Evolutionary conservation across 64 coral and sea anemone genomes (phyloP).

Genomic region (Porites lutea): DNA sequence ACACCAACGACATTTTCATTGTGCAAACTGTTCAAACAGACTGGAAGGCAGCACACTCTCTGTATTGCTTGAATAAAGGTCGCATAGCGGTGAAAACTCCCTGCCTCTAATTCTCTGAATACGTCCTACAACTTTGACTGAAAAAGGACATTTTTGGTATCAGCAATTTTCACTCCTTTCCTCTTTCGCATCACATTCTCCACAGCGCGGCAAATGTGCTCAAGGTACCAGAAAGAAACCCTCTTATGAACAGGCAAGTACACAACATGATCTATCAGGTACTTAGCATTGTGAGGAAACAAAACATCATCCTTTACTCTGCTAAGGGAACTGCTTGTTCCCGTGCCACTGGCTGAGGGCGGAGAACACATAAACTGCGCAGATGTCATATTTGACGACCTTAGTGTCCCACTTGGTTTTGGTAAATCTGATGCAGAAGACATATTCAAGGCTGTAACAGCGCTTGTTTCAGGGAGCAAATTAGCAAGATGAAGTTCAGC

Average conservation of each 20-base stretch:
- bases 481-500: not conserved
- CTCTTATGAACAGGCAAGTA: slow-evolving; percentile 73
- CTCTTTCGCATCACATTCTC: slow-evolving; percentile 76
- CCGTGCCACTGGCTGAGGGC: not conserved
- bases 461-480: not conserved
- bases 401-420: not conserved
- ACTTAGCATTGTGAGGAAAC: slow-evolving; percentile 77
- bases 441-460: not conserved
- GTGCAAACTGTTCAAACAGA: no score
- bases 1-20: no score
- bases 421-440: not conserved
- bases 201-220: slow-evolving; percentile 58
- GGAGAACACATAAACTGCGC: not conserved
- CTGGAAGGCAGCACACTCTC: no score
- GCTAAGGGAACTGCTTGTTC: not conserved
- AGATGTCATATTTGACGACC: not conserved
- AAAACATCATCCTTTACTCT: slow-evolving; percentile 62
- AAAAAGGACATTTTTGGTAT: slow-evolving; percentile 25
- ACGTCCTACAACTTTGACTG: slow-evolving; percentile 16
- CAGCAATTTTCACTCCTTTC: slow-evolving; percentile 42
- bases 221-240: slow-evolving; percentile 59
- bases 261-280: slow-evolving; percentile 70
- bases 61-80: no score
- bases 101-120: no score
- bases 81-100: no score